These are phyloP conservation scores for Oxyura jamaicensis DNA, from an alignment of 2,113 vertebrate species.

Conservation along the genomic window DNA sequence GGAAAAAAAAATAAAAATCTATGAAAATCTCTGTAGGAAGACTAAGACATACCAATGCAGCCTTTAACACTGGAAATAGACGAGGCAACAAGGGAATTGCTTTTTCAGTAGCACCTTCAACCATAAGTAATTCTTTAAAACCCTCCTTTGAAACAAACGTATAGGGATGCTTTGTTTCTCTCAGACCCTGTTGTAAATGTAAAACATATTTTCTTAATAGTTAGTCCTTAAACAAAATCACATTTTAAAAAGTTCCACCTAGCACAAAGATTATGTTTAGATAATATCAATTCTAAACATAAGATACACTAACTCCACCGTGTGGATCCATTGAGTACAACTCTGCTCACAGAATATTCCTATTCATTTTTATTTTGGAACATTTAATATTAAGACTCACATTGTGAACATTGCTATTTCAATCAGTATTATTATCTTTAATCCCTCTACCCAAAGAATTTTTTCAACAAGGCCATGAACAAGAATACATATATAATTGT, in stretches of 20 bases:
- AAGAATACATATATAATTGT: background rate
- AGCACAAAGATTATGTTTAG: background rate
- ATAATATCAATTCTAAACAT: background rate
- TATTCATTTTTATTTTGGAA: background rate
- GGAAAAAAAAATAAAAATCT: background rate
- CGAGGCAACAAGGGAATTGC: slow-evolving; percentile 78
- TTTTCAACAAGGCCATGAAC: background rate
- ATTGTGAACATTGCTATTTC: background rate
- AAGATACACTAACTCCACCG: slow-evolving; percentile 67
- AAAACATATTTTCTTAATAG: background rate
- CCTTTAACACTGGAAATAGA: slow-evolving; percentile 80
- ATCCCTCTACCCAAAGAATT: background rate
- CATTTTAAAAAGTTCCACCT: background rate
- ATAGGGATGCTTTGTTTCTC: slow-evolving; percentile 82
- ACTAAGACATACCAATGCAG: slow-evolving; percentile 75
- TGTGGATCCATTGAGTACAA: slow-evolving; percentile 52
- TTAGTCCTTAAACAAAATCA: background rate
- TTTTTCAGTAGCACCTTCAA: slow-evolving; percentile 78
- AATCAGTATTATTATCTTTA: background rate
- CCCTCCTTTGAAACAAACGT: slow-evolving; percentile 85
- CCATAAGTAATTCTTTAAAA: slow-evolving; percentile 80
- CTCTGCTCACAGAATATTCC: background rate
- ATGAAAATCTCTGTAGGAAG: background rate
- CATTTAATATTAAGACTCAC: background rate
- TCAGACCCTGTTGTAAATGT: slow-evolving; percentile 76